Percentiles rank a stretch among this genome's conserved stretches.
Evolutionary conservation across 1,140 invertebrate species (phyloP).

Genomic region (Telenomus remus): DNA sequence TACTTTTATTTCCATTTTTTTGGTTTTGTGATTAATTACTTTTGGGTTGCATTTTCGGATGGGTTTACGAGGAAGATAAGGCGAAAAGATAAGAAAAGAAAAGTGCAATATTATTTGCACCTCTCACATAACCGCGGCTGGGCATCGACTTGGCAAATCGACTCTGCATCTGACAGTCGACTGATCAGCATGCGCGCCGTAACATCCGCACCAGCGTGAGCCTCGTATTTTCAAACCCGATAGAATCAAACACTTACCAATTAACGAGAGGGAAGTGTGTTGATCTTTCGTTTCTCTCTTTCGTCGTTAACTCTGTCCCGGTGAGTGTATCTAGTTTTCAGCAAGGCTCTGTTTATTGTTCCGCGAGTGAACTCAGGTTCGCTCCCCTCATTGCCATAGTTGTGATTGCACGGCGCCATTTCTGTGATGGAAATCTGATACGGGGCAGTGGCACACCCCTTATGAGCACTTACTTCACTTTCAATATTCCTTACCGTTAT

Average conservation of each 20-base stretch:
- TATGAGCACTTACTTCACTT: no score
- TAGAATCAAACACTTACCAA: conserved; percentile 61
- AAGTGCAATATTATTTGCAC: conserved; percentile 23
- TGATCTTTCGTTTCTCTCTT: conserved; percentile 43
- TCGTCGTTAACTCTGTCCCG: conserved; percentile 33
- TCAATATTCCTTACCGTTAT: no score
- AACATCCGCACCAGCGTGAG: conserved; percentile 33
- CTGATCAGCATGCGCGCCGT: conserved; percentile 36
- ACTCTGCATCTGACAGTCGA: conserved; percentile 36
- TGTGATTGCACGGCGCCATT: conserved; percentile 30
- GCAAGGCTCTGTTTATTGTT: conserved; percentile 53
- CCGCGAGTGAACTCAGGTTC: conserved; percentile 28
- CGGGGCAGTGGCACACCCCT: conserved; percentile 42
- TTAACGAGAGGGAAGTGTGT: conserved; percentile 50
- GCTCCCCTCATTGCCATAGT: not conserved
- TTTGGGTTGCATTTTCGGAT: not conserved
- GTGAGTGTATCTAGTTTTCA: conserved; percentile 53
- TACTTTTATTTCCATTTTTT: conserved; percentile 6
- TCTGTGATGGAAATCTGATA: conserved; percentile 48
- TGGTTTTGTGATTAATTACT: conserved; percentile 3
- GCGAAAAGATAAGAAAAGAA: not conserved
- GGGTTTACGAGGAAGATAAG: not conserved
- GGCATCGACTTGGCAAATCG: conserved; percentile 34
- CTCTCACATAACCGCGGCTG: conserved; percentile 25
- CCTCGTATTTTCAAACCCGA: conserved; percentile 55